Base-by-base conservation (phyloP, 1,140 invertebrate genomes). In the Drosophila sechellia region DNA sequence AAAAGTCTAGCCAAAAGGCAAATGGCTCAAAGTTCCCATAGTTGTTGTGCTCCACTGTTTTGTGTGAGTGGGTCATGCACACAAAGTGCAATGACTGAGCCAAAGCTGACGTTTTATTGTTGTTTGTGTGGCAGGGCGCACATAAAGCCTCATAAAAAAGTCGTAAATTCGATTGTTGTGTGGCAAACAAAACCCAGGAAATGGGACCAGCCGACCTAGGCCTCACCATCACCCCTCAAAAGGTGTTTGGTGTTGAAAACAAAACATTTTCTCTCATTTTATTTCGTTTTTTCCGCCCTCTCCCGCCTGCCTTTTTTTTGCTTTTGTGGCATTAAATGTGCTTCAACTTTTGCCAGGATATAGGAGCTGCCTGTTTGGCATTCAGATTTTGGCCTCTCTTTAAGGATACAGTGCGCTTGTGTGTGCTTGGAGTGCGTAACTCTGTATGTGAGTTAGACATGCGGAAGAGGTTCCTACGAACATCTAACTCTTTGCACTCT, bases 161-260 rank as follows among this genome's bases (percentile, higher is more conserved):
- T 83, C 83, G 83, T 86, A 87, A 86, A 87, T 86, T 86, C 79
- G 83, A 86, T 86, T 86, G 83, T 86, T 86, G 81, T 86, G 79
- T 68, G 75, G 84, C 79, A 79, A 79, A 86, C 83, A 87, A 89
- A 86, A 66, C 83, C 66, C 75, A 77, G 83, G 79, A 86, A 86
- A 79, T 86, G 79, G 83, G 71, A 66, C 70, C 71, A 65, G 75
- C 52, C 68, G 73, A 66, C 78, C 42, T 52, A 58, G 34, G 64
- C 64, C 54, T 50, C 55, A 53, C 37, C 56, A 10, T 42, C 45
- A 25, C 37, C 40, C 48, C 71, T 69, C 79, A 87, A 86, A 87
- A 86, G 81, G 83, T 87, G 81, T 86, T 87, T 86, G 81, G 81
- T 79, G 81, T 81, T 87, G 75, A 86, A 86, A 86, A 87, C 78